Base-by-base conservation (phyloP, 2,113 vertebrate genomes). In the Chaetodon auriga region DNA sequence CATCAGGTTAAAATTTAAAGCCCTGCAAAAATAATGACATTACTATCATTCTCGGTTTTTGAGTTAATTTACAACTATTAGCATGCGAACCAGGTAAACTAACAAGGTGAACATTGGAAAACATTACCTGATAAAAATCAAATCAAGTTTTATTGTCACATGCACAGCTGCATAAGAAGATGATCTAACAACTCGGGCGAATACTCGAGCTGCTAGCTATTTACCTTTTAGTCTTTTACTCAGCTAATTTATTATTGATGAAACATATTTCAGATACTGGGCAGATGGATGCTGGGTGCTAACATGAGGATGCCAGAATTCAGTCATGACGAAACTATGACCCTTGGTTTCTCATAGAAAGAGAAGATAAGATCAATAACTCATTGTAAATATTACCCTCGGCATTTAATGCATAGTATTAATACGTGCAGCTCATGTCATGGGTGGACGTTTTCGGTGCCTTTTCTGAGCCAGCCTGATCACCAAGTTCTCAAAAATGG, bases 241-340 rank as follows among this genome's bases (percentile, higher is more conserved):
- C 45, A 61, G 45, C 35, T 45, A 35, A 53, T 74, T 30, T 19
- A 61, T 19, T 35, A 78, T 61, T 61, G 15, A 54, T 70, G 61
- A 13, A 43, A 49, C 2, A 16, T 77, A 15, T 53, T 53, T 66
- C 21, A 60, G 58, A 49, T 41, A 58, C 21, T 25, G 13, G 5
- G 11, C 6, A 9, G 23, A 80, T 36, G 41, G 19, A 46, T 80
- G 48, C 13, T 36, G 60, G 46, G 43, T 74, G 21, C 35, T 9
- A 38, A 30, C 30, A 30, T 2, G 30, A 30, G 30, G 30, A 65
- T 23, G 60, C 41, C 5, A 14, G 48, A 15, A 19, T 49, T 74
- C 16, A 38, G 30, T 9, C 9, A 70, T 48, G 14, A 57, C 41
- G 49, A 38, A 58, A 46, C 55, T 13, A 60, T 49, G n/a, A 41